Evolutionary conservation across 1,140 invertebrate genomes (phyloP), one percentile per base, ranked within the genome.

Genomic region (Magallana gigas): DNA sequence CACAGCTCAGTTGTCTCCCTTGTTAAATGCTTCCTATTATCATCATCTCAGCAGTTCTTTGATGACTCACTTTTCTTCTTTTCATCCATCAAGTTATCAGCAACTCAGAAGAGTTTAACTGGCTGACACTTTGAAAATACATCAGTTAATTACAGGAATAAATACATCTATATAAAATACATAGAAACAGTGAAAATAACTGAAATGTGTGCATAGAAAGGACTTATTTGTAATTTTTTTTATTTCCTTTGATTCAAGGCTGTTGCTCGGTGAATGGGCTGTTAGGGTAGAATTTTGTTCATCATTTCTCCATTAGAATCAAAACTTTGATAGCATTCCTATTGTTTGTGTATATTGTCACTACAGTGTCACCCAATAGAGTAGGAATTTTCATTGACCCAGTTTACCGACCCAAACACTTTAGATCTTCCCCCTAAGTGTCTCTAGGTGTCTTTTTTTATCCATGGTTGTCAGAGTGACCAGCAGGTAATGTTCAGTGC

Each of bases 121-220:
- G 36, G 36, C 36, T 5, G 5, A 48, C 5, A 48, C 36, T 48
- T 48, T 48, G 5, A 48, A 48, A 48, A 48, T 48, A 48, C 36
- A 48, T 48, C 36, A 48, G 5, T 48, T 48, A 48, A 48, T 48
- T 48, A 48, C 36, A 48, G 36, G 36, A 48, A 5, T 48, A 48
- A 48, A 48, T 48, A 48, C 36, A 48, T 48, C 36, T 48, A 48
- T 48, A 48, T 48, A 48, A 48, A 48, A 48, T 48, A 4, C 36
- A 48, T 76, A 5, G 23, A 68, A 12, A 29, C 68, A 76, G 5
- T 5, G 8, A 29, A 76, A 9, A 29, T 18, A 76, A 76, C 68
- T 76, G 68, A 76, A 76, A 76, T 76, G 68, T 76, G 68, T 76
- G 68, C 68, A 76, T 29, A 76, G 68, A 76, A 76, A 29, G 68